Evolutionary conservation across 2,888 invertebrate species (phyloP).

Genomic region (Drosophila multiciliata): DNA sequence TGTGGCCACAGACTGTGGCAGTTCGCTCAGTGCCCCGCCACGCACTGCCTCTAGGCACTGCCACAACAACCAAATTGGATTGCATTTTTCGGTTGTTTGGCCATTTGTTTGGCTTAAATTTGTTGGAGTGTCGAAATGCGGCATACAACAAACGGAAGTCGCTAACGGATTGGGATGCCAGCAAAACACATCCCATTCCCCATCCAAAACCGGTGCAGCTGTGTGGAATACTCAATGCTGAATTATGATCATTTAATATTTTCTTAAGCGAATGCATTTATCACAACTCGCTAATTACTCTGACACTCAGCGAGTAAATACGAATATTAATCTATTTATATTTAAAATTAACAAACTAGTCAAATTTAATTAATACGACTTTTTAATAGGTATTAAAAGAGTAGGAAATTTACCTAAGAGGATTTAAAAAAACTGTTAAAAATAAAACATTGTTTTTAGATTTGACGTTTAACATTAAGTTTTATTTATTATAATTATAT

Average conservation of each 20-base stretch:
- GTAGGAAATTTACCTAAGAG: not conserved
- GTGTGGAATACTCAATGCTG: conserved; percentile 44
- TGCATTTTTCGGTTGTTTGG: conserved; percentile 60
- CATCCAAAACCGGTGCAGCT: conserved; percentile 31
- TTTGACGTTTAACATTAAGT: too few species aligned
- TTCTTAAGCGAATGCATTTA: conserved; percentile 27
- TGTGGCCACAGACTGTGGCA: conserved; percentile 39
- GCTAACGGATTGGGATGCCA: conserved; percentile 61
- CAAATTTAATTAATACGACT: not conserved
- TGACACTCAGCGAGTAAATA: conserved; percentile 28
- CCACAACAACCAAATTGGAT: conserved; percentile 43
- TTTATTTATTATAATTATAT: too few species aligned
- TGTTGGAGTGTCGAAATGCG: conserved; percentile 55
- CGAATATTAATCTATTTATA: not conserved
- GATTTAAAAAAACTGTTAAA: not conserved
- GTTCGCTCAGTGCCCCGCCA: conserved; percentile 5
- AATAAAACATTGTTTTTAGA: too few species aligned
- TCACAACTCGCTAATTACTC: conserved; percentile 29
- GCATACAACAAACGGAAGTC: conserved; percentile 70
- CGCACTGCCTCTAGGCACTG: conserved; percentile 19
- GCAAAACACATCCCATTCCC: conserved; percentile 12
- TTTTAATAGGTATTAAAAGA: not conserved
- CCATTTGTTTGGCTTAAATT: conserved; percentile 72
- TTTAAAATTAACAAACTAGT: not conserved
- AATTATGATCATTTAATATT: conserved; percentile 42